Base-by-base conservation (phyloP, 2,797 vertebrate genomes). In the Miichthys miiuy region DNA sequence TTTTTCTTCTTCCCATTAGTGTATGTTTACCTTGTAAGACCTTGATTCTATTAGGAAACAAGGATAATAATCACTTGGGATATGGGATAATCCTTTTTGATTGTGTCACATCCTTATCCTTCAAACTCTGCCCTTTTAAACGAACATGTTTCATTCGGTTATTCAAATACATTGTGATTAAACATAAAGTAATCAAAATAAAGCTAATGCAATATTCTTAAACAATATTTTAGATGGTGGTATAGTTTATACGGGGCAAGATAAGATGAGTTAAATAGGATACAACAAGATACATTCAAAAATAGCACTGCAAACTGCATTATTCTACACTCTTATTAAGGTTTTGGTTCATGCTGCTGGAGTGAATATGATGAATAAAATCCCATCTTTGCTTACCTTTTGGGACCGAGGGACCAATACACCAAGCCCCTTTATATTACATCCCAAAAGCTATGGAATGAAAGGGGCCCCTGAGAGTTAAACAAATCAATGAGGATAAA, bases 401-500 rank as follows among this genome's bases (percentile, higher is more conserved):
- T 42, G 27, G 61, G 78, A 81, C 56, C 62, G 2, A 61, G 50
- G 74, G 60, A 76, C 68, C 42, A 56, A 66, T 70, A 18, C 6
- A 30, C 57, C 61, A 58, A 74, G 17, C 23, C 61, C 0, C 18
- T 79, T 84, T 77, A 68, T 80, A 73, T 81, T 56, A 77, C 52
- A 62, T 74, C 62, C 69, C 74, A 77, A 79, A 72, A 79, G 56
- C 70, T 62, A 46, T 1, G 2, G 68, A 68, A 70, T 50, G 27
- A 73, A 82, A 79, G n/a, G 25, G 56, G 51, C 84, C 66, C 87
- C n/a, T 42, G 79, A 81, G 87, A 75, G 21, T 82, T 58, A 63
- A 63, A 78, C 44, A 82, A 82, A 89, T 90, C 90, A 89, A 81
- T 90, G 71, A 75, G 41, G 77, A 83, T 87, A 83, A 91, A 82